Evolutionary conservation across 2,797 vertebrate genomes (phyloP).

Genomic region (Mus spretus): DNA sequence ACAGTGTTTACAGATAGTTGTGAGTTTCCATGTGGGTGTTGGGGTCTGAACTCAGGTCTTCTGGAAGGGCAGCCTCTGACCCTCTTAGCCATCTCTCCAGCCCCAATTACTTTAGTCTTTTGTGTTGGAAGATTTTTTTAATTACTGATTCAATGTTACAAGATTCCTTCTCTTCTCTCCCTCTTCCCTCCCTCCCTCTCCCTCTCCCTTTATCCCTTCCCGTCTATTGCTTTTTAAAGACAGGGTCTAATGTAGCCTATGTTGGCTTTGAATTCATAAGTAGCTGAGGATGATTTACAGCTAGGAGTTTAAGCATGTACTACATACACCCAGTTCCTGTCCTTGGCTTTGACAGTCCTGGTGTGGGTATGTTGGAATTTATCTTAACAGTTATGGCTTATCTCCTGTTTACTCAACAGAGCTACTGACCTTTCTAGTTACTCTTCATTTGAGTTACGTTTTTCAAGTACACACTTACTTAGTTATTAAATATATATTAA

Average conservation of each 20-base stretch:
- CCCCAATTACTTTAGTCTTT: not conserved
- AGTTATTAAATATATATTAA: not conserved
- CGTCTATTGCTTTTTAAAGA: not conserved
- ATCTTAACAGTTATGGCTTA: not conserved
- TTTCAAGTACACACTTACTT: not conserved
- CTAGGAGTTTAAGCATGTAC: not conserved
- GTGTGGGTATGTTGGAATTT: not conserved
- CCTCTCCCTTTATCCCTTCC: not conserved
- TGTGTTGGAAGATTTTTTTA: not conserved
- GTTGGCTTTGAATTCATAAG: not conserved
- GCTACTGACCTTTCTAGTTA: not conserved
- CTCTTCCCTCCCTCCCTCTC: not conserved
- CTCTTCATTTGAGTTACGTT: not conserved
- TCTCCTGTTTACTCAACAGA: conserved; percentile 9
- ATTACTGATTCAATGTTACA: not conserved
- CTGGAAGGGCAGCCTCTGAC: too few relatives aligned
- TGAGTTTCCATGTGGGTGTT: too few relatives aligned
- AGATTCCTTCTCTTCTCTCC: not conserved
- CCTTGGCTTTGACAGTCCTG: not conserved
- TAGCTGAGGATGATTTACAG: not conserved
- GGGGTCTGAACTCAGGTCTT: too few relatives aligned
- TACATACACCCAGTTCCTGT: not conserved
- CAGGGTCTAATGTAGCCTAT: not conserved
- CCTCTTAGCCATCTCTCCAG: too few relatives aligned
- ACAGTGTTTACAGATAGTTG: too few relatives aligned